Percentiles rank a stretch among this genome's conserved stretches.
Evolutionary conservation across 2,797 vertebrate genomes (phyloP).

Genomic region (Odontamblyopus lacepedii): DNA sequence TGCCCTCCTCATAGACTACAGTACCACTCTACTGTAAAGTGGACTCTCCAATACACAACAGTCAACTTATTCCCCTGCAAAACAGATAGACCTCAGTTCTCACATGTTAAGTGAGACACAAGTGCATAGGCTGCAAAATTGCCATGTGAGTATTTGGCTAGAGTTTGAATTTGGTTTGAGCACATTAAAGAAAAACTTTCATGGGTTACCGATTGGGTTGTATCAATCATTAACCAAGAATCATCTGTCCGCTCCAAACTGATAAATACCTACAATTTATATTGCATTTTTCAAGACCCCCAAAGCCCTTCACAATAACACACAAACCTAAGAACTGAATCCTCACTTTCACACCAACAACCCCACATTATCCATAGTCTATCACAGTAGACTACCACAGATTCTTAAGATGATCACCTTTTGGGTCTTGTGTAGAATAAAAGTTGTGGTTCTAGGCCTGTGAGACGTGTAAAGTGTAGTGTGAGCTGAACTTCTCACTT

Average conservation of each 20-base stretch:
- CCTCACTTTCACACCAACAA: too few relatives aligned
- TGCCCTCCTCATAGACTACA: slow-evolving; percentile 19
- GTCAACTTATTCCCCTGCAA: background rate
- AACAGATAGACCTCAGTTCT: too few relatives aligned
- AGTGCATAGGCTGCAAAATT: background rate
- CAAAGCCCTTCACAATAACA: too few relatives aligned
- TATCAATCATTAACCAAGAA: background rate
- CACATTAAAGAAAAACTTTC: background rate
- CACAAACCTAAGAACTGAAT: too few relatives aligned
- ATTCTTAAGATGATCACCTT: too few relatives aligned
- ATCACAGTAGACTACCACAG: too few relatives aligned
- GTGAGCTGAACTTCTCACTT: slow-evolving; percentile 21
- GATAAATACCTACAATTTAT: too few relatives aligned
- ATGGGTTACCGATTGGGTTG: background rate
- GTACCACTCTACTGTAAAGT: slow-evolving; percentile 20
- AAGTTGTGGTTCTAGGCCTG: background rate
- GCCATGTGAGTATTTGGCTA: background rate
- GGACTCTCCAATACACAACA: background rate
- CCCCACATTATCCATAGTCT: too few relatives aligned
- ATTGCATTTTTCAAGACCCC: too few relatives aligned
- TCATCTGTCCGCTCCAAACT: too few relatives aligned
- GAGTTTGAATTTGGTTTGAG: background rate
- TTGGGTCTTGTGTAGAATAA: background rate
- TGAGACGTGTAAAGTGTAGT: slow-evolving; percentile 19
- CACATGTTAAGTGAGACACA: too few relatives aligned